phyloP scores from a whole-genome alignment of 1,140 invertebrate species.

The Saccostrea echinata region DNA sequence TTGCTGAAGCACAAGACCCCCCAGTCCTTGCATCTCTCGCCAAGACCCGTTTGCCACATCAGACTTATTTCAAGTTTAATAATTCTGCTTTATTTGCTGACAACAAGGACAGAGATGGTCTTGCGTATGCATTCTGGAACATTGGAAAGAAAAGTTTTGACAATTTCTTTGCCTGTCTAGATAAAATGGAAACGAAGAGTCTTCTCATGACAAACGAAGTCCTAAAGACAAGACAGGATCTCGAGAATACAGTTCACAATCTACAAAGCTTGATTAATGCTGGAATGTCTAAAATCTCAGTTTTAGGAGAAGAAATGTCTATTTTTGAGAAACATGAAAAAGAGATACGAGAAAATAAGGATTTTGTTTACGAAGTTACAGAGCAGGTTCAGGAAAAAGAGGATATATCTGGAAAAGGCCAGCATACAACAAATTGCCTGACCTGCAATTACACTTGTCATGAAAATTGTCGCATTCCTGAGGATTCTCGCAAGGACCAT shows the following conservation, averaged over 20 bases:
- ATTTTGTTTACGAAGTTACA: conserved; percentile 54
- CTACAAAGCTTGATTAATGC: conserved; percentile 46
- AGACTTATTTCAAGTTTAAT: conserved; percentile 58
- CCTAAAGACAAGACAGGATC: conserved; percentile 41
- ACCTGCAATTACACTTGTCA: conserved; percentile 63
- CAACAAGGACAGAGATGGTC: background rate
- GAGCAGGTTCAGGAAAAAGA: conserved; percentile 45
- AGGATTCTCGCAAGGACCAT: conserved; percentile 34
- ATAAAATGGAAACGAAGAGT: conserved; percentile 49
- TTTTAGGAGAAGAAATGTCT: conserved; percentile 40
- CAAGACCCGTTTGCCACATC: conserved; percentile 47
- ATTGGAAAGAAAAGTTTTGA: conserved; percentile 49
- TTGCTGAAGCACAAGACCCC: conserved; percentile 63
- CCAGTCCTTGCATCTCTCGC: conserved; percentile 59
- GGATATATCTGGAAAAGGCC: conserved; percentile 30
- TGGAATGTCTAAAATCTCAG: conserved; percentile 46
- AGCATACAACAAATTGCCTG: conserved; percentile 58
- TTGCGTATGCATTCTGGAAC: conserved; percentile 53
- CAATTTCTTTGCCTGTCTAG: conserved; percentile 48
- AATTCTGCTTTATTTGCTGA: conserved; percentile 52
- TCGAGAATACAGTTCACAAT: conserved; percentile 50
- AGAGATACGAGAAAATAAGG: conserved; percentile 55
- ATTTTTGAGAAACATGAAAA: conserved; percentile 53
- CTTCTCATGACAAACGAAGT: conserved; percentile 55
- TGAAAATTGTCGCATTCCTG: conserved; percentile 25